These are phyloP conservation scores for Gymnothorax reevesii DNA, from an alignment of 2,797 vertebrate genomes.

Conservation along the genomic window DNA sequence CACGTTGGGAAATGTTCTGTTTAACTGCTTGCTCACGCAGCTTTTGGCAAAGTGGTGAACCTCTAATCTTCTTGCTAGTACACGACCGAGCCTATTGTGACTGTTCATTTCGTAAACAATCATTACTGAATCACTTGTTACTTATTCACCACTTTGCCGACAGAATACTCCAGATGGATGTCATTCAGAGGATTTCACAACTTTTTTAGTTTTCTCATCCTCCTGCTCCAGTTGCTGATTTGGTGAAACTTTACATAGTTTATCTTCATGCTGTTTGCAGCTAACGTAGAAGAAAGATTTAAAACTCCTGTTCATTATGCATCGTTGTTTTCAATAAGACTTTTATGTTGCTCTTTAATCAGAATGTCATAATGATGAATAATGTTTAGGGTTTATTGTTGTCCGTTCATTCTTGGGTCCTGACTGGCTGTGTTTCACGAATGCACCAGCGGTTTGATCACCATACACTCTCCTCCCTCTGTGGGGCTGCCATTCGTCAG, in stretches of 20 bases:
- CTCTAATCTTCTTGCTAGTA: too few relatives aligned
- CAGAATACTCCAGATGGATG: too few relatives aligned
- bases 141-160: too few relatives aligned
- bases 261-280: neutral
- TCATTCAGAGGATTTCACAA: too few relatives aligned
- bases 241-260: neutral
- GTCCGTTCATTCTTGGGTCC: neutral
- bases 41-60: too few relatives aligned
- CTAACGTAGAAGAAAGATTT: neutral
- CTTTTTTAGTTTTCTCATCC: too few relatives aligned
- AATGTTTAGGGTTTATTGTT: neutral
- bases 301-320: neutral
- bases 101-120: too few relatives aligned
- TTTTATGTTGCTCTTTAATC: neutral
- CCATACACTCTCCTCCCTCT: neutral
- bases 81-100: too few relatives aligned
- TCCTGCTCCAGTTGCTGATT: neutral
- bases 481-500: neutral
- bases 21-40: too few relatives aligned
- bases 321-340: neutral
- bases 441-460: neutral
- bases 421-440: neutral
- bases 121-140: too few relatives aligned
- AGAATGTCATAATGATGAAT: neutral
- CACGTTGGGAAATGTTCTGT: too few relatives aligned